Evolutionary conservation across 2,797 vertebrate species (phyloP), one percentile per base, ranked within the genome.

Genomic region (Lacerta bilineata): DNA sequence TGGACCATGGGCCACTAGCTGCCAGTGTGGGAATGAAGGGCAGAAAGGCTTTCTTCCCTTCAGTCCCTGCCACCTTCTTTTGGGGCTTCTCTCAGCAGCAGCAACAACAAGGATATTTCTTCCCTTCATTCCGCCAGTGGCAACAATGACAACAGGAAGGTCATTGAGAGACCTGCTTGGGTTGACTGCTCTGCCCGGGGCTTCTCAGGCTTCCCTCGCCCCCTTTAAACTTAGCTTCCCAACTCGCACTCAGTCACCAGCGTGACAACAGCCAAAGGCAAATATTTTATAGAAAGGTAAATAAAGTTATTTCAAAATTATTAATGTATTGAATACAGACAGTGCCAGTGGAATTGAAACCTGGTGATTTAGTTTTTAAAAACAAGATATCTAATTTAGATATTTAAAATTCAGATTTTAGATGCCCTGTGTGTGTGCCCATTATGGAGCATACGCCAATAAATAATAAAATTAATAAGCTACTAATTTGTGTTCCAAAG

Each of bases 321-420:
- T 46, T 64, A 89, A 75, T 84, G 43, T 50, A 61, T 68, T 86
- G 87, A 90, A 55, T 84, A 88, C 17, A 89, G 85, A 46, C 8
- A 79, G 25, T 93, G 61, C 29, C 43, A 80, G 66, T 61, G 10
- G 4, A 85, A 43, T 20, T 36, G 55, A 64, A 46, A 20, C n/a
- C 20, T 59, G 5, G 11, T 43, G 74, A 41, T 71, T 71, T 17
- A 27, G 8, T 66, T 46, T 87, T 64, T 8, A 23, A 25, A 41
- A 64, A 17, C n/a, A 13, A n/a, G 29, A 2, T 3, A 68, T 33
- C n/a, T 72, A 72, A 50, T 50, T 50, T 55, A 25, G 41, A 61
- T 81, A 80, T 25, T 59, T n/a, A 80, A 17, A 20, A 80, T 15
- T 55, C 18, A 59, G 29, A 79, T 59, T 83, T 46, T 83, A 66